Conservation (phyloP, 2,797 vertebrate genomes). For the Enteromius treurensis region DNA sequence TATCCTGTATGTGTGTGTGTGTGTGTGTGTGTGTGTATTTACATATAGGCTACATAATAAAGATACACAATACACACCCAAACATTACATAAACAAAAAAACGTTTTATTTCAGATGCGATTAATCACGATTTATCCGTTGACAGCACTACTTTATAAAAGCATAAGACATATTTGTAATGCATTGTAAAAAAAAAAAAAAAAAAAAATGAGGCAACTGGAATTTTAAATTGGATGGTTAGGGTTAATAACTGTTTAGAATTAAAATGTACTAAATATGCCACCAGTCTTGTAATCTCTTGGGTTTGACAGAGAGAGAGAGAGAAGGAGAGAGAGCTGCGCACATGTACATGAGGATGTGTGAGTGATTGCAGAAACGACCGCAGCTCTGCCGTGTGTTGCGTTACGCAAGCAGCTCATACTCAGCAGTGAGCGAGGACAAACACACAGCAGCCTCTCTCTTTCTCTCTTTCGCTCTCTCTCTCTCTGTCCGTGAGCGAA, state of each 20-base stretch:
- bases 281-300: not conserved
- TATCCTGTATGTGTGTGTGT: too few species aligned
- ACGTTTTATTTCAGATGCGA: too few species aligned
- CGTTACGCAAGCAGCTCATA: conserved; percentile 77
- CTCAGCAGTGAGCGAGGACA: conserved; percentile 51
- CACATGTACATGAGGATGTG: conserved; percentile 69
- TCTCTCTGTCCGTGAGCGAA: not conserved
- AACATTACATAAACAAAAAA: too few species aligned
- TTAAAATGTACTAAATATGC: not conserved
- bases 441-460: conserved; percentile 7
- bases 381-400: conserved; percentile 61
- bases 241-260: not conserved
- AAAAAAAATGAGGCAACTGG: not conserved
- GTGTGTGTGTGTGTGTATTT: too few species aligned
- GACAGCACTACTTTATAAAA: not conserved
- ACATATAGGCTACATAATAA: too few species aligned
- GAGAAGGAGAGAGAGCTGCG: conserved; percentile 23
- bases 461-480: conserved; percentile 20
- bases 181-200: not conserved
- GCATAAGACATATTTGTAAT: not conserved
- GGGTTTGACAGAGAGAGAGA: not conserved
- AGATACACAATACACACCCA: too few species aligned
- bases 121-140: too few species aligned
- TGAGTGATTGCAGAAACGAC: not conserved
- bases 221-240: not conserved